Conservation (phyloP, 37 sponge, comb jelly and placozoan genomes). For the Trichoplax adhaerens region DNA sequence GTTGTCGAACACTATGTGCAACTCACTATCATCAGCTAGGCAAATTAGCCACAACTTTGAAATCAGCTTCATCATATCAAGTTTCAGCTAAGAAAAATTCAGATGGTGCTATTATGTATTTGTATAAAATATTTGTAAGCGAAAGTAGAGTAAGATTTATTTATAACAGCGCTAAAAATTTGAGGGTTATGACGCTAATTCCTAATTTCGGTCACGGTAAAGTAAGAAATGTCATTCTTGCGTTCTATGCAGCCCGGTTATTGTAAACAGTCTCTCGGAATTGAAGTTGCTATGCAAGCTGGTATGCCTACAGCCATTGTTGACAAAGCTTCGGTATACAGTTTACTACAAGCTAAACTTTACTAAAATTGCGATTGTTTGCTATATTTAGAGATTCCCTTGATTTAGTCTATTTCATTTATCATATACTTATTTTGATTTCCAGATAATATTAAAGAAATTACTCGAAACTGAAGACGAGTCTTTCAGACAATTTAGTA, state of each 20-base stretch:
- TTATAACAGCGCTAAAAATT: too few relatives aligned
- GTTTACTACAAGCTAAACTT: too few relatives aligned
- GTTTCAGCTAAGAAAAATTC: conserved; percentile 13
- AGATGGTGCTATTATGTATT: conserved; percentile 20
- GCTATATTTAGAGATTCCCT: too few relatives aligned
- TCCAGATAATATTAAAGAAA: too few relatives aligned
- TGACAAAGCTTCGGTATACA: conserved; percentile 33
- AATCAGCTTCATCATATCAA: conserved; percentile 23
- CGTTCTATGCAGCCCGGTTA: conserved; percentile 30
- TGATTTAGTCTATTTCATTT: too few relatives aligned
- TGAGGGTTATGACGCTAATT: too few relatives aligned
- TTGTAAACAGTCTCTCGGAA: conserved; percentile 32
- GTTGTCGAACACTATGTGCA: conserved; percentile 49
- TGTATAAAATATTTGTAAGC: conserved; percentile 37
- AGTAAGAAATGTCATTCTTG: not conserved
- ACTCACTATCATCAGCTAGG: conserved; percentile 51
- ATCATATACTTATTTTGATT: too few relatives aligned
- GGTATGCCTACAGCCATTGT: conserved; percentile 40
- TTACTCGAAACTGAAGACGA: too few relatives aligned
- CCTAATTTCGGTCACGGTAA: not conserved
- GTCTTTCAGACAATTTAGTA: too few relatives aligned
- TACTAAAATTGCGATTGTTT: too few relatives aligned
- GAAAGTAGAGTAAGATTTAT: not conserved
- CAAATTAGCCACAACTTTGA: not conserved
- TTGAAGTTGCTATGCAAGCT: conserved; percentile 53